phyloP scores from a whole-genome alignment of 2,888 invertebrate genomes.

The Ormyrus nitidulus region DNA sequence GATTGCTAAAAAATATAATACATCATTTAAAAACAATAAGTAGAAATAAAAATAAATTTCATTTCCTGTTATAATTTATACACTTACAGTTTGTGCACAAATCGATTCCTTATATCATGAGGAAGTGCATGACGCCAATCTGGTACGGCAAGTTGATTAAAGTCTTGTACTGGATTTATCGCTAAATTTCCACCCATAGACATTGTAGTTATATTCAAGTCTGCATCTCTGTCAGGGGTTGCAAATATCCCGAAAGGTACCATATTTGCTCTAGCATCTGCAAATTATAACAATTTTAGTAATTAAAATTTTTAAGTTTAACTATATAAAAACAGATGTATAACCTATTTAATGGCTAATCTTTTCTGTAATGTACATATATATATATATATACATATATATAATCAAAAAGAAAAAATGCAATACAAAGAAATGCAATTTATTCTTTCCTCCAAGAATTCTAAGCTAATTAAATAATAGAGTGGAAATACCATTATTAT shows the following conservation, averaged over 20 bases:
- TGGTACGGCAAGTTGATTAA: slow-evolving; percentile 39
- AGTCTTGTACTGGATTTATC: slow-evolving; percentile 44
- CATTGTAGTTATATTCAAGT: slow-evolving; percentile 52
- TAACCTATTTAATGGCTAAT: too few relatives aligned
- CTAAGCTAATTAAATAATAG: too few relatives aligned
- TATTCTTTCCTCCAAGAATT: too few relatives aligned
- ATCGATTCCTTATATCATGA: slow-evolving; percentile 36
- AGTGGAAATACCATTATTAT: too few relatives aligned
- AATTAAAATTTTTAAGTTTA: too few relatives aligned
- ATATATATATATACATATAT: too few relatives aligned
- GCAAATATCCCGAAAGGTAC: slow-evolving; percentile 49
- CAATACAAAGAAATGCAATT: too few relatives aligned
- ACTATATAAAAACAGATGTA: too few relatives aligned
- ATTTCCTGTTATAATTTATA: not conserved
- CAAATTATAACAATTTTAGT: not conserved
- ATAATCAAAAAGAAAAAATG: too few relatives aligned
- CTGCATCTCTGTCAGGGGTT: slow-evolving; percentile 47
- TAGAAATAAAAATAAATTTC: too few relatives aligned
- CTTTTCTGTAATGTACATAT: too few relatives aligned
- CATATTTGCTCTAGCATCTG: slow-evolving; percentile 55
- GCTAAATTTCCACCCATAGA: slow-evolving; percentile 47
- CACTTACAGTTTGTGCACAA: slow-evolving; percentile 53
- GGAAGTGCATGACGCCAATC: slow-evolving; percentile 44
- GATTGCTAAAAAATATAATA: not conserved
- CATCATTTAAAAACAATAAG: too few relatives aligned